A percentile compares a stretch with the other conserved stretches of the same genome.
Evolutionary conservation across 2,113 vertebrate genomes (phyloP).

Genomic region (Bubalus kerabau): DNA sequence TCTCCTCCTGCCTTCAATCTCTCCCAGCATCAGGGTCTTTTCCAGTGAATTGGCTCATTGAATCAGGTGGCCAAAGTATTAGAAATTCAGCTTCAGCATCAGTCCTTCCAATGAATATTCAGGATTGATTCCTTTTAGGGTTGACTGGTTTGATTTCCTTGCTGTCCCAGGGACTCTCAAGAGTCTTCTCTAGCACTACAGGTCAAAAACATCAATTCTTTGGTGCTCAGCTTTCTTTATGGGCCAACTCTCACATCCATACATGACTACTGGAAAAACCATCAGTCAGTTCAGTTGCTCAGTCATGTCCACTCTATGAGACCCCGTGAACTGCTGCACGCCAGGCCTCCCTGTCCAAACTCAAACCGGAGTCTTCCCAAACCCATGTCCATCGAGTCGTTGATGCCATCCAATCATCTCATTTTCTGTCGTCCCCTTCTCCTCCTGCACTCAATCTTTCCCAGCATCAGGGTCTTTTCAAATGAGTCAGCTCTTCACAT

Average conservation of each 20-base stretch:
- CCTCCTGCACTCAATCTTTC: not conserved
- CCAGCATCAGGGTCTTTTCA: not conserved
- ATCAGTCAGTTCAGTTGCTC: not conserved
- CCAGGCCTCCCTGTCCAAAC: not conserved
- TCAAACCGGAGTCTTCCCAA: accelerated
- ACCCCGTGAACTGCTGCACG: accelerated
- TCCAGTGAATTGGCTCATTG: not conserved
- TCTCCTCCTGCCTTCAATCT: not conserved
- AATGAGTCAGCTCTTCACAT: accelerated
- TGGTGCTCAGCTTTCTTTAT: not conserved
- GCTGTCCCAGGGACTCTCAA: not conserved
- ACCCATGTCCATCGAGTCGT: not conserved
- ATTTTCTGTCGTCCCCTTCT: not conserved
- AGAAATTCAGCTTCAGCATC: not conserved
- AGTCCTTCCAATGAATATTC: not conserved
- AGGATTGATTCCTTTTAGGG: not conserved
- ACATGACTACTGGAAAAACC: not conserved
- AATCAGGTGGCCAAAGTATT: not conserved
- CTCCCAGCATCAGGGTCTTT: not conserved
- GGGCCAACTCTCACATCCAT: not conserved
- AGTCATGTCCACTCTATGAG: accelerated
- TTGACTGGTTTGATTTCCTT: not conserved
- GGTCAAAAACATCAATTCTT: not conserved
- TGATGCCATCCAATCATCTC: not conserved
- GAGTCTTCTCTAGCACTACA: not conserved